Evolutionary conservation across 2,797 vertebrate species (phyloP), one percentile per base, ranked within the genome.

Genomic region (Adelosebastes latens): DNA sequence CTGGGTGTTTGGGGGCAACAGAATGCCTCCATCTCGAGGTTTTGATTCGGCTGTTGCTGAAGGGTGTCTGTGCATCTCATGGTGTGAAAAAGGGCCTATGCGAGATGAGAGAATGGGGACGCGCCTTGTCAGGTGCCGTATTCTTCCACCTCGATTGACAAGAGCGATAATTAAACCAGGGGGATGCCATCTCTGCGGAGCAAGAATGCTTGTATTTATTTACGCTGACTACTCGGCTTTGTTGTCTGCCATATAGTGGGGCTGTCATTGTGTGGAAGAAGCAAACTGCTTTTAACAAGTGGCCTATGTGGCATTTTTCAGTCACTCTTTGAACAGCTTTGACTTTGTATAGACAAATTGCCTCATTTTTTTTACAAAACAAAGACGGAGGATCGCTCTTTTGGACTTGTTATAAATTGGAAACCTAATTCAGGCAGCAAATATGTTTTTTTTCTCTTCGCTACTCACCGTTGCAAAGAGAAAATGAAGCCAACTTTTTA

Each of bases 161-260:
- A 87, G 89, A 89, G 92, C 82, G 92, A 95, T 96, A 95, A 95
- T 96, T 95, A 96, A 95, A 95, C 90, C 92, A 81, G 87, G 84
- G 88, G 92, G 91, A 93, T 87, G 89, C 87, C 92, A 87, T 90
- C 89, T 91, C 90, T 81, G 86, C 52, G 46, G 84, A 89, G 75
- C 68, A 65, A 84, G 85, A 93, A 92, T 79, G 85, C 84, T 91
- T 89, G 90, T 92, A 90, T 94, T 93, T 94, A 91, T 94, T 92
- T 91, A 85, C 69, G 77, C 91, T 79, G 84, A 91, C 87, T 85
- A 80, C 76, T 80, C 65, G 1, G 70, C 84, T 93, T 92, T 92
- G 90, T 92, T 88, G 81, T 83, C 70, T 84, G 81, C 83, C 79
- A 72, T 85, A 87, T 71, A 89, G 31, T 56, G 81, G 76, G 83